A percentile compares a stretch with the other conserved stretches of the same genome.
These are phyloP conservation scores for Lonchura striata DNA, from an alignment of 2,113 vertebrate genomes.

Conservation along the genomic window DNA sequence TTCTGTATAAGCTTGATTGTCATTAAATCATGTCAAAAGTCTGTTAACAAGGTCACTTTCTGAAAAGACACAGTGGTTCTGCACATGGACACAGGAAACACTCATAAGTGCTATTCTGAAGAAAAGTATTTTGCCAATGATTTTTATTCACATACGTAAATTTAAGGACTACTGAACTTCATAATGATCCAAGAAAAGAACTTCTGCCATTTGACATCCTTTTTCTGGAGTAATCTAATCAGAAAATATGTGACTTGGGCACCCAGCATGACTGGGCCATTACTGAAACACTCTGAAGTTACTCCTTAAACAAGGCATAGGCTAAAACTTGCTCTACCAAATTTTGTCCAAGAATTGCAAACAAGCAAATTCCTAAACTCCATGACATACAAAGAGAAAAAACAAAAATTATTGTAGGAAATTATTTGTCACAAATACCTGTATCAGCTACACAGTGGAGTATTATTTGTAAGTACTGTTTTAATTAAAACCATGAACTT, in stretches of 20 bases:
- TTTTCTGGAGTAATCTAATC: background rate
- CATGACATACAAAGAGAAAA: background rate
- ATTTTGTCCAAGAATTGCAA: background rate
- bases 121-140: background rate
- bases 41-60: background rate
- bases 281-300: background rate
- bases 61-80: background rate
- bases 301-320: background rate
- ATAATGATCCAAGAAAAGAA: background rate
- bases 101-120: background rate
- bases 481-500: conserved; percentile 55
- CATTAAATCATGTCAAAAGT: background rate
- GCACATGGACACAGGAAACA: background rate
- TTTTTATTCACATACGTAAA: background rate
- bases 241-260: background rate
- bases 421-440: background rate
- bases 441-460: background rate
- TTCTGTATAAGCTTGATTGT: background rate
- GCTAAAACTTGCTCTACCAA: background rate
- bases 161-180: background rate
- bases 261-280: background rate
- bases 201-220: background rate
- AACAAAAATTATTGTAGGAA: background rate
- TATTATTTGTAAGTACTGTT: background rate
- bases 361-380: background rate